Conservation (phyloP, 2,797 vertebrate genomes). For the Anomalospiza imberbis region DNA sequence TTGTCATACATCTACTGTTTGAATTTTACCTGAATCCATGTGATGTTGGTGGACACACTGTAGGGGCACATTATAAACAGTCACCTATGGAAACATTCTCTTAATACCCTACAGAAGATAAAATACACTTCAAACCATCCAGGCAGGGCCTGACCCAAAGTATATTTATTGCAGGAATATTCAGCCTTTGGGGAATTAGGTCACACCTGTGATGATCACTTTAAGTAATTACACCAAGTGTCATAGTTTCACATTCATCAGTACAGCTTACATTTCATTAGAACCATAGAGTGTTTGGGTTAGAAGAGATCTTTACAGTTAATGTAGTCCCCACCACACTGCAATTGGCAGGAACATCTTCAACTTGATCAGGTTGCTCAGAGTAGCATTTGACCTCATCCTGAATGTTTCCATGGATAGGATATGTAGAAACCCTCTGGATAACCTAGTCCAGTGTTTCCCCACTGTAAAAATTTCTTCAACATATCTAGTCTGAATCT, state of each 20-base stretch:
- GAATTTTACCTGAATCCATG: not conserved
- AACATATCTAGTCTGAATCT: not conserved
- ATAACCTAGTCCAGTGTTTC: not conserved
- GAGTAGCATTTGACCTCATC: not conserved
- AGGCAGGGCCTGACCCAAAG: not conserved
- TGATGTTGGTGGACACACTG: not conserved
- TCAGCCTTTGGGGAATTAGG: not conserved
- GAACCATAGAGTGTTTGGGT: not conserved
- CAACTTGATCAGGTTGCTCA: not conserved
- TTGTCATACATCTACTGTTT: not conserved
- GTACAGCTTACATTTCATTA: not conserved
- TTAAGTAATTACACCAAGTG: not conserved
- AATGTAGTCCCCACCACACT: too few relatives aligned
- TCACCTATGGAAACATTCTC: not conserved
- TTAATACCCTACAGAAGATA: not conserved
- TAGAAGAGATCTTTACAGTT: not conserved
- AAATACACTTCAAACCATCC: not conserved
- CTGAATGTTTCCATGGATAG: not conserved
- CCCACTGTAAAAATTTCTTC: not conserved
- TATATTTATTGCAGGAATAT: not conserved
- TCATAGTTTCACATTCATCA: not conserved
- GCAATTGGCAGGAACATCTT: not conserved
- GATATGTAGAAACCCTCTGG: not conserved
- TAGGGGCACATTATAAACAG: not conserved
- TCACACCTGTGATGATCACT: not conserved